Percentiles rank a stretch among this genome's conserved stretches.
phyloP scores from a whole-genome alignment of 2,797 vertebrate genomes.

The Pampus argenteus region DNA sequence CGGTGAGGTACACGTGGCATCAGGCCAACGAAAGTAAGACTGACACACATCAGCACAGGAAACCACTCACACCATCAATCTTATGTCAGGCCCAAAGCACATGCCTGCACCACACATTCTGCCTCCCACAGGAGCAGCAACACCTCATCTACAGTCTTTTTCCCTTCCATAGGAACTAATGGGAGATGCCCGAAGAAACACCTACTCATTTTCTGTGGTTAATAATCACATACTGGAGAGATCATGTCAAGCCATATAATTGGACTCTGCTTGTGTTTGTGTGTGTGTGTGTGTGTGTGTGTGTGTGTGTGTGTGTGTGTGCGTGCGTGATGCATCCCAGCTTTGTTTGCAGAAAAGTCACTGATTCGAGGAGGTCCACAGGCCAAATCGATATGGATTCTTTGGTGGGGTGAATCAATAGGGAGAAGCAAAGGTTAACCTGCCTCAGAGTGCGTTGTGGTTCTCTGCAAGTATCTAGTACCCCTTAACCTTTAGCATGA shows the following conservation, averaged over 20 bases:
- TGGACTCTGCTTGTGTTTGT: slow-evolving; percentile 14
- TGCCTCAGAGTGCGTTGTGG: slow-evolving; percentile 47
- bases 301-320: background rate
- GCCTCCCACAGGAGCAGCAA: slow-evolving; percentile 26
- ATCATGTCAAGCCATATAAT: slow-evolving; percentile 34
- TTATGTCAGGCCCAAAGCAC: slow-evolving; percentile 31
- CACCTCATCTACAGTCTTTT: slow-evolving; percentile 9
- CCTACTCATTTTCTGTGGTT: slow-evolving; percentile 46
- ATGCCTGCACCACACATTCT: slow-evolving; percentile 2
- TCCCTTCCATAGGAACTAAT: slow-evolving; percentile 14
- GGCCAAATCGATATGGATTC: slow-evolving; percentile 61
- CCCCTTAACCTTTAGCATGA: slow-evolving; percentile 59
- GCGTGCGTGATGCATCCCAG: slow-evolving; percentile 2
- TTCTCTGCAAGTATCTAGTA: slow-evolving; percentile 35
- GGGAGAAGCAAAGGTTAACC: slow-evolving; percentile 68
- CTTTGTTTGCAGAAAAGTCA: slow-evolving; percentile 39
- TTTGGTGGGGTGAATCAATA: slow-evolving; percentile 63
- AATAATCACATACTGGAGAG: slow-evolving; percentile 24
- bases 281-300: background rate
- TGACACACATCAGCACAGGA: slow-evolving; percentile 44
- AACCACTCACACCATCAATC: slow-evolving; percentile 39
- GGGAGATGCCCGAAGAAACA: slow-evolving; percentile 39
- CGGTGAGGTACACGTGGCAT: slow-evolving; percentile 30
- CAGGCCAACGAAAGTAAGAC: slow-evolving; percentile 37
- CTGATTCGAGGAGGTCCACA: slow-evolving; percentile 26